A percentile compares a stretch with the other conserved stretches of the same genome.
Evolutionary conservation across 2,113 vertebrate genomes (phyloP).

Genomic region (Acanthisitta chloris): DNA sequence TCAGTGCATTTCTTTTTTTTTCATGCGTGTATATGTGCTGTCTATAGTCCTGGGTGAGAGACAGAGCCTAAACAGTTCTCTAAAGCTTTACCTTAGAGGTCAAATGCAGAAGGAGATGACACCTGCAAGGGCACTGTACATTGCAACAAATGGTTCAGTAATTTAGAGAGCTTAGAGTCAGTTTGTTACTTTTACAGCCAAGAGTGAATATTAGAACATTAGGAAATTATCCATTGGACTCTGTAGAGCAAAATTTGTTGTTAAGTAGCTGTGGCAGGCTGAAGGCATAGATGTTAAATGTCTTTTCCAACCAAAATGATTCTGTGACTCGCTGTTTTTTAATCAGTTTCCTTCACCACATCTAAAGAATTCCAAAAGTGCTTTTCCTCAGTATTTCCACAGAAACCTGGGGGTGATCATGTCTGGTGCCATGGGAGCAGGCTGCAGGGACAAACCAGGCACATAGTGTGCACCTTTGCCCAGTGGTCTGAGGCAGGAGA

Average conservation of each 20-base stretch:
- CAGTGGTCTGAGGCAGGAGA: background rate
- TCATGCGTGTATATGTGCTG: background rate
- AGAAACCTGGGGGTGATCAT: background rate
- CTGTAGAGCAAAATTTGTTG: background rate
- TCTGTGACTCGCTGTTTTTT: background rate
- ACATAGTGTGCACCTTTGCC: fast-evolving
- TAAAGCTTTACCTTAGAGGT: background rate
- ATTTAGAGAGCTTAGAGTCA: background rate
- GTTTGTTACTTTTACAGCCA: too few species aligned
- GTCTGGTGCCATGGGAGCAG: background rate
- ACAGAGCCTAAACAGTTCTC: background rate
- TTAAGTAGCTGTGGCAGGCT: background rate
- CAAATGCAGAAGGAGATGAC: background rate
- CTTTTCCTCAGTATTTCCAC: background rate
- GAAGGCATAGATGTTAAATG: background rate
- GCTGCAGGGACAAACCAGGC: background rate
- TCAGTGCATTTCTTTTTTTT: background rate
- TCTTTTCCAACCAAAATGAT: background rate
- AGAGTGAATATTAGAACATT: background rate
- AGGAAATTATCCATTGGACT: background rate
- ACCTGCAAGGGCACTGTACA: background rate
- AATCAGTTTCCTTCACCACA: background rate
- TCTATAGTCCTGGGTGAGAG: background rate
- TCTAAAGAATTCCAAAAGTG: background rate
- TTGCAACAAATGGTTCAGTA: background rate